Evolutionary conservation across 2,113 vertebrate species (phyloP).

Genomic region (Callionymus lyra): DNA sequence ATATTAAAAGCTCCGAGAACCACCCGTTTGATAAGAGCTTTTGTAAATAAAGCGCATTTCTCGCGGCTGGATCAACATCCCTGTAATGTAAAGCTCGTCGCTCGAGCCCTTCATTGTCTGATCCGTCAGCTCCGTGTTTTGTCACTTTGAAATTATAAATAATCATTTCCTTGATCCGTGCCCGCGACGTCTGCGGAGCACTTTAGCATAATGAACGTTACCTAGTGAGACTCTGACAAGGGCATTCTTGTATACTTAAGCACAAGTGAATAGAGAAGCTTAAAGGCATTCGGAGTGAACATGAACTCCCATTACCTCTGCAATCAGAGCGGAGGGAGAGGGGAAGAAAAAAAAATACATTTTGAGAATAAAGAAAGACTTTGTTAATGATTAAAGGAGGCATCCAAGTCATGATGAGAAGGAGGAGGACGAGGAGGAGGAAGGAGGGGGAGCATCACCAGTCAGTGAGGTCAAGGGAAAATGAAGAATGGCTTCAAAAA

Average conservation of each 20-base stretch:
- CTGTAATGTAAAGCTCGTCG: too few relatives aligned
- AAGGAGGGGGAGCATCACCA: slow-evolving; percentile 1
- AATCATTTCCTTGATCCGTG: not conserved
- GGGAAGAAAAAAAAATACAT: slow-evolving; percentile 14
- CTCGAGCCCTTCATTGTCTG: not conserved
- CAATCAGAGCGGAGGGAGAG: slow-evolving; percentile 20
- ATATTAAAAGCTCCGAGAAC: too few relatives aligned
- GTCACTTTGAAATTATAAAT: not conserved
- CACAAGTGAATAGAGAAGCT: slow-evolving; percentile 3
- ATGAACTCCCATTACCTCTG: slow-evolving; percentile 12
- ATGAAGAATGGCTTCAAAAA: slow-evolving; percentile 28
- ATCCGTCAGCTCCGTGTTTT: not conserved
- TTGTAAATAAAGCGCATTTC: too few relatives aligned
- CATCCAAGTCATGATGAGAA: slow-evolving; percentile 37
- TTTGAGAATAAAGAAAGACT: slow-evolving; percentile 45
- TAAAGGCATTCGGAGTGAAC: slow-evolving; percentile 16
- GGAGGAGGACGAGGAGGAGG: slow-evolving; percentile 24
- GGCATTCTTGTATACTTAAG: not conserved
- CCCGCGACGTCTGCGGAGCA: not conserved
- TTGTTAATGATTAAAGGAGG: slow-evolving; percentile 54
- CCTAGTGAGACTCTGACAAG: not conserved
- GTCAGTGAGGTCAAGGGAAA: slow-evolving; percentile 28
- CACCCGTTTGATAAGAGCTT: too few relatives aligned
- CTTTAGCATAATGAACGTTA: slow-evolving; percentile 5
- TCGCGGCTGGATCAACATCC: too few relatives aligned